Base-by-base conservation (phyloP, 2,113 vertebrate species). In the Fregata magnificens region DNA sequence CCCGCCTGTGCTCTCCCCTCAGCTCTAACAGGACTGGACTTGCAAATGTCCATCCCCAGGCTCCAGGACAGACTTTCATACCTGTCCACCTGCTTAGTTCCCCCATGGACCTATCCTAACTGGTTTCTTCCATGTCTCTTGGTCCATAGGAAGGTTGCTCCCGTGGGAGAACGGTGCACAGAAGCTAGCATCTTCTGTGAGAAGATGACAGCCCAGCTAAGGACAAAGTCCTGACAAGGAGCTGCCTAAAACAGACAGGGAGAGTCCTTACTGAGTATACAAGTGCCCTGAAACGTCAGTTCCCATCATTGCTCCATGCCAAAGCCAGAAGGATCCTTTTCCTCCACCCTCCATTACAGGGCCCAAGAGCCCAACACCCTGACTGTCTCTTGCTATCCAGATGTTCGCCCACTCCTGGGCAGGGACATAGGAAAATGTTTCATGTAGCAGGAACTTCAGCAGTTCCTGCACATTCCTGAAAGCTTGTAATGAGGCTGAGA, bases 331-430 rank as follows among this genome's bases (percentile, higher is more conserved):
- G 8, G 52, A 40, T 85, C 53, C 66, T 88, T 91, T 82, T 95
- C 25, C 92, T 94, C 84, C 96, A 66, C 85, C 62, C 91, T 90
- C 31, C 5, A 1, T 80, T 88, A 96, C 70, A 73, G 40, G 70
- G 24, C 70, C 56, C 87, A 84, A 67, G 85, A 93, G 92, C 29
- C 56, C 26, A 90, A 94, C 70, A 70, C 36, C n/a, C 87, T 90
- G 34, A 34, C 77, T 76, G 86, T 85, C 47, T 65, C 78, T 96
- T 1, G 0, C 53, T 82, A 34, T 95, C 85, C 96, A 96, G 96
- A 95, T 82, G 88, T 93, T 97, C 84, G 36, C 96, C 95, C 93
- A 95, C 92, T 94, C 92, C 53, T 95, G 93, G 95, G 96, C 93
- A 95, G 78, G 74, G 85, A 90, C 53, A 62, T 58, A 90, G 95